Evolutionary conservation across 2,797 vertebrate species (phyloP).

Genomic region (Anabas testudineus): DNA sequence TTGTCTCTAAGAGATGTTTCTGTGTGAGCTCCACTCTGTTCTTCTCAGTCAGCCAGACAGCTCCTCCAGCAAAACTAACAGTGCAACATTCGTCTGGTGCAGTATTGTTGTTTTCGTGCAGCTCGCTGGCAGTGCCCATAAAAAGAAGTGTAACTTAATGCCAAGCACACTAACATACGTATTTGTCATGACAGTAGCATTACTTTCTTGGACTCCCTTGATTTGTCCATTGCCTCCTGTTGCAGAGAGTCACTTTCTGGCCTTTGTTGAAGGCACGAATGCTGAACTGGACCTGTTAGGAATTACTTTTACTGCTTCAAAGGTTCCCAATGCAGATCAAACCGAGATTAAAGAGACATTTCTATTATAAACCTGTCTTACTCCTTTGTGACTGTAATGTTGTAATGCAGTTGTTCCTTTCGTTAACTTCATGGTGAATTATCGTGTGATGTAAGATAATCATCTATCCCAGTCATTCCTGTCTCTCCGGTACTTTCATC

Average conservation of each 20-base stretch:
- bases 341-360: not conserved
- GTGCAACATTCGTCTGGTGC: conserved; percentile 43
- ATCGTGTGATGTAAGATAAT: conserved; percentile 26
- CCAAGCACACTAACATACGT: conserved; percentile 20
- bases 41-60: conserved; percentile 39
- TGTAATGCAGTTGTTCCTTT: not conserved
- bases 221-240: no score
- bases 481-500: conserved; percentile 24
- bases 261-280: not conserved
- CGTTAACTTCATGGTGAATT: conserved; percentile 4
- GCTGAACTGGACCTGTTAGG: not conserved
- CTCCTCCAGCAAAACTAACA: conserved; percentile 47
- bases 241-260: no score
- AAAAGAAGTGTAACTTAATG: conserved; percentile 12
- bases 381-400: conserved; percentile 6
- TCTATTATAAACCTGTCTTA: not conserved
- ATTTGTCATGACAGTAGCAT: not conserved
- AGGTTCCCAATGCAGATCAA: conserved; percentile 10
- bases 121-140: conserved; percentile 25
- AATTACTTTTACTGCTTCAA: conserved; percentile 1
- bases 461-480: conserved; percentile 6
- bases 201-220: not conserved
- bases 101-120: conserved; percentile 29
- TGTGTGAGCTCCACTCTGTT: conserved; percentile 17
- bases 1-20: conserved; percentile 36